Evolutionary conservation across 2,797 vertebrate genomes (phyloP), one percentile per base, ranked within the genome.

Genomic region (Danionella dracula): DNA sequence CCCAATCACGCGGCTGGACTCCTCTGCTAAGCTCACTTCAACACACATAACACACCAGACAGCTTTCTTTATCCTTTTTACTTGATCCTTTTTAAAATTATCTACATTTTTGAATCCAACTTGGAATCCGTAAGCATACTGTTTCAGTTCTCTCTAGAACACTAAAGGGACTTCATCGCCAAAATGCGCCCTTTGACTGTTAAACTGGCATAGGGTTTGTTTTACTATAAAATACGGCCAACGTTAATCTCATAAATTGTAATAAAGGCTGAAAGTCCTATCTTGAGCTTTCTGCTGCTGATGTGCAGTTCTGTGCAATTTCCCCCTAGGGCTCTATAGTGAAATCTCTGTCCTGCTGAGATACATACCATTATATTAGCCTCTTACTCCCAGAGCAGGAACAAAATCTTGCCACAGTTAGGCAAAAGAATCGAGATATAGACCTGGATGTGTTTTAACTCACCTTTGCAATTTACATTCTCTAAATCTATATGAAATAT

Each of bases 281-380:
- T 68, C 61, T 65, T 57, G 38, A 66, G 53, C 60, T 60, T 58
- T 61, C 56, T 67, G 61, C 41, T 65, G 67, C 68, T 60, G 53
- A 57, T 57, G 50, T 60, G 63, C 59, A 63, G 58, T 68, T 83
- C 81, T 85, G 80, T 82, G 68, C 84, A 80, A 49, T 27, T 51
- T 81, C 81, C 86, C 87, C 84, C 83, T 73, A 71, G 84, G 85
- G 85, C 85, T 84, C 76, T 84, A 78, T 84, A 75, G 82, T 82
- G 82, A 87, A 89, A 90, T 87, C 87, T 86, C 82, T 75, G 70
- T 77, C 85, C 84, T 84, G 89, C 86, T 89, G 88, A 75, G 84
- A 86, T 87, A 85, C 87, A 88, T 87, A 86, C 84, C 82, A 89
- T 86, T 87, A 85, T 88, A 89, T 90, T 89, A 89, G 88, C 86